These are phyloP conservation scores for Drosophila subobscura DNA, from an alignment of 1,140 invertebrate genomes.

Conservation along the genomic window DNA sequence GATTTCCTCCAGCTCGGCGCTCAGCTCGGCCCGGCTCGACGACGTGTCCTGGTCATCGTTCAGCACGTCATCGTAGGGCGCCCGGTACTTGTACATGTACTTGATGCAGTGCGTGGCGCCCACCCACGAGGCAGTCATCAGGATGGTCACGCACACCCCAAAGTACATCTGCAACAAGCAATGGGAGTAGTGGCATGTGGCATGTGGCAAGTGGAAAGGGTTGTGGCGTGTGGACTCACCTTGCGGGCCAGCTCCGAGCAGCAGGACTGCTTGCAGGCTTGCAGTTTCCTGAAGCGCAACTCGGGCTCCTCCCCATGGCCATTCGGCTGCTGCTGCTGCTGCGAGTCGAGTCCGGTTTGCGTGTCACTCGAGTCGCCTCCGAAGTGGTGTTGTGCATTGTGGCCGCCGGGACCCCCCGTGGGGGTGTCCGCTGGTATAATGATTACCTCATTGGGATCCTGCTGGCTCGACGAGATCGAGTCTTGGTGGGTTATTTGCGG, in stretches of 20 bases:
- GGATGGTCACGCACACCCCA: constrained; percentile 92
- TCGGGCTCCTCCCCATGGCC: constrained; percentile 65
- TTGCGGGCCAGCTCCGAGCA: constrained; percentile 89
- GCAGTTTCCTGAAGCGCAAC: constrained; percentile 67
- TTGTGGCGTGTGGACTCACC: constrained; percentile 76
- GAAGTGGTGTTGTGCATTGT: constrained; percentile 57
- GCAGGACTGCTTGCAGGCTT: constrained; percentile 87
- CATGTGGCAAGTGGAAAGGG: no score
- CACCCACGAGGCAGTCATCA: constrained; percentile 94
- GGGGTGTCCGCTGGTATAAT: constrained; percentile 78
- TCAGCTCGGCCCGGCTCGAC: constrained; percentile 80
- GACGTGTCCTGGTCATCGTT: constrained; percentile 84
- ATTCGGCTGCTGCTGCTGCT: constrained; percentile 62
- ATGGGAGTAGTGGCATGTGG: background rate
- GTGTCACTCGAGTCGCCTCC: constrained; percentile 53
- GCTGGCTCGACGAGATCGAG: constrained; percentile 85
- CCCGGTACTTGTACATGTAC: constrained; percentile 89
- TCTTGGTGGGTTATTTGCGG: constrained; percentile 85
- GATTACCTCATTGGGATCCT: constrained; percentile 83
- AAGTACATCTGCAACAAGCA: constrained; percentile 89
- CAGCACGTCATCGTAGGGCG: constrained; percentile 80
- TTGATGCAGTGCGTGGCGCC: constrained; percentile 94
- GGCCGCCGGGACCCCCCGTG: constrained; percentile 52
- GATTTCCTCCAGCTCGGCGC: constrained; percentile 83
- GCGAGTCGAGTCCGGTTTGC: constrained; percentile 39